Percentiles rank a stretch among this genome's conserved stretches.
Evolutionary conservation across 1,140 invertebrate genomes (phyloP).

Genomic region (Drosophila sulfurigaster): DNA sequence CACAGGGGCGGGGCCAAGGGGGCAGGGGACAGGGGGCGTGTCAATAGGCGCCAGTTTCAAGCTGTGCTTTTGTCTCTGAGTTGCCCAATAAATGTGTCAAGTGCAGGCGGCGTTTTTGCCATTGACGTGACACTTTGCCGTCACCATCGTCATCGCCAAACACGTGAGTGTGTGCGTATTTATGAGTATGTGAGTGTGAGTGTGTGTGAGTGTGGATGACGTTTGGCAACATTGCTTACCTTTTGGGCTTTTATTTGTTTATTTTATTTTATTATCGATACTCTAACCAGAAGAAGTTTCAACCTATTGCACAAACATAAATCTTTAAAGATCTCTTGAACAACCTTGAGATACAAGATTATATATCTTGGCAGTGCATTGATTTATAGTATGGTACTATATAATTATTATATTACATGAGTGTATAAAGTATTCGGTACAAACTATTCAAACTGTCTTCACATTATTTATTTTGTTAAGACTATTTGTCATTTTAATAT

Average conservation of each 20-base stretch:
- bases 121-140: conserved; percentile 71
- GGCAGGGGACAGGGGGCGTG: conserved; percentile 22
- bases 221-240: conserved; percentile 58
- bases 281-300: neutral
- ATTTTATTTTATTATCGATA: conserved; percentile 52
- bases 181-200: conserved; percentile 25
- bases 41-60: conserved; percentile 61
- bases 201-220: conserved; percentile 22
- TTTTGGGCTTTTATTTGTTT: conserved; percentile 32
- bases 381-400: too few relatives aligned
- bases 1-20: neutral
- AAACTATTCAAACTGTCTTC: neutral
- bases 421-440: neutral
- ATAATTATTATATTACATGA: neutral
- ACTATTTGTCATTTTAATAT: conserved; percentile 27
- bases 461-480: neutral
- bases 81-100: conserved; percentile 81
- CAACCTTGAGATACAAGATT: too few relatives aligned
- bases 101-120: conserved; percentile 74
- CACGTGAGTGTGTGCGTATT: conserved; percentile 37
- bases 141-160: conserved; percentile 41
- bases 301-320: neutral
- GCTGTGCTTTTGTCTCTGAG: conserved; percentile 74
- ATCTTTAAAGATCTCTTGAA: too few relatives aligned
- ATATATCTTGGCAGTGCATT: too few relatives aligned